Conservation (phyloP, 2,113 vertebrate species). For the Ammodytes dubius region DNA sequence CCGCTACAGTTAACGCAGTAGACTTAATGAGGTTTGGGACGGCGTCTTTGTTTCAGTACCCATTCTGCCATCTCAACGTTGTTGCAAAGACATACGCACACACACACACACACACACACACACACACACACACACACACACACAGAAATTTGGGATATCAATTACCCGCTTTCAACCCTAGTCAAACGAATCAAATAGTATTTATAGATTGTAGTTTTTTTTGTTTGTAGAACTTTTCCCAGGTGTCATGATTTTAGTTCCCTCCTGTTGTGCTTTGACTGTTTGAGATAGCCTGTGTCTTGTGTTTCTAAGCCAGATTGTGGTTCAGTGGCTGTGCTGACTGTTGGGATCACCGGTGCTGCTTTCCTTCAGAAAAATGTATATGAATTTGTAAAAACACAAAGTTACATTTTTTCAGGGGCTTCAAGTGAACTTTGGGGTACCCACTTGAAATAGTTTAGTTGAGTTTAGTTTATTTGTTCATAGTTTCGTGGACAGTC, state of each 20-base stretch:
- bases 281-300: background rate
- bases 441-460: background rate
- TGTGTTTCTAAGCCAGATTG: background rate
- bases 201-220: background rate
- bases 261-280: background rate
- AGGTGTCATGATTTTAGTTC: background rate
- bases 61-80: no score
- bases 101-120: background rate
- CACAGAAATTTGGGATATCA: background rate
- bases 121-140: background rate
- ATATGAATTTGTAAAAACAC: background rate
- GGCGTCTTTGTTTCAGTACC: background rate
- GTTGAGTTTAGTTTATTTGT: no score
- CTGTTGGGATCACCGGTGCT: background rate
- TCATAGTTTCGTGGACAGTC: no score
- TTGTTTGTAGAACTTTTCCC: no score
- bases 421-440: conserved; percentile 1
- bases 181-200: background rate
- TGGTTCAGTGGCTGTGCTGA: background rate
- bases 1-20: background rate
- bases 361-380: conserved; percentile 8
- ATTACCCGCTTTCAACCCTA: background rate
- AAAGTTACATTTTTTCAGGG: background rate
- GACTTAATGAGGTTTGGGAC: background rate
- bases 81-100: background rate